Evolutionary conservation across 2,113 vertebrate species (phyloP).

Genomic region (Ictidomys tridecemlineatus): DNA sequence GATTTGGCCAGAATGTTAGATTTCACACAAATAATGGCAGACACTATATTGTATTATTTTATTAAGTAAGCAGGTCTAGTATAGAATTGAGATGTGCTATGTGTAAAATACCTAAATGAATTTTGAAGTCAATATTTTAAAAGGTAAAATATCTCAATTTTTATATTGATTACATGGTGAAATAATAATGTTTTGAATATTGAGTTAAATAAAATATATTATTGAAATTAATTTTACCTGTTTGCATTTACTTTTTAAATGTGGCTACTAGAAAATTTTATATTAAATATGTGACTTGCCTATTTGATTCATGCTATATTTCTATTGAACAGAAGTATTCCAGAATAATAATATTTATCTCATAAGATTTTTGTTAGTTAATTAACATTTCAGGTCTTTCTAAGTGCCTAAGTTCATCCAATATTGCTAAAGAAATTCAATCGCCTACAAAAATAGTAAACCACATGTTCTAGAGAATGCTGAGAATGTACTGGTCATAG

Average conservation of each 20-base stretch:
- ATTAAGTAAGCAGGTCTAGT: neutral
- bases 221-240: slow-evolving; percentile 43
- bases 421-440: neutral
- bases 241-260: slow-evolving; percentile 32
- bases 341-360: neutral
- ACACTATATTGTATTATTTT: neutral
- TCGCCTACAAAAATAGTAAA: neutral
- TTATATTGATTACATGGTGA: neutral
- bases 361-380: neutral
- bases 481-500: neutral
- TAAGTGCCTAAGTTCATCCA: neutral
- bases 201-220: slow-evolving; percentile 32
- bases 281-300: neutral
- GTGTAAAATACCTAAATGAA: neutral
- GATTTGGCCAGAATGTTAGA: neutral
- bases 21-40: neutral
- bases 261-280: slow-evolving; percentile 1
- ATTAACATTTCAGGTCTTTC: neutral
- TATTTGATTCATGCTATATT: neutral
- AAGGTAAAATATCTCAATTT: neutral
- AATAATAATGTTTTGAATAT: neutral
- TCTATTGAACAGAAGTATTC: neutral
- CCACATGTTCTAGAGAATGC: neutral
- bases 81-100: neutral
- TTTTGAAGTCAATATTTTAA: slow-evolving; percentile 26